Evolutionary conservation across 2,797 vertebrate genomes (phyloP).

Genomic region (Muscicapa comitata): DNA sequence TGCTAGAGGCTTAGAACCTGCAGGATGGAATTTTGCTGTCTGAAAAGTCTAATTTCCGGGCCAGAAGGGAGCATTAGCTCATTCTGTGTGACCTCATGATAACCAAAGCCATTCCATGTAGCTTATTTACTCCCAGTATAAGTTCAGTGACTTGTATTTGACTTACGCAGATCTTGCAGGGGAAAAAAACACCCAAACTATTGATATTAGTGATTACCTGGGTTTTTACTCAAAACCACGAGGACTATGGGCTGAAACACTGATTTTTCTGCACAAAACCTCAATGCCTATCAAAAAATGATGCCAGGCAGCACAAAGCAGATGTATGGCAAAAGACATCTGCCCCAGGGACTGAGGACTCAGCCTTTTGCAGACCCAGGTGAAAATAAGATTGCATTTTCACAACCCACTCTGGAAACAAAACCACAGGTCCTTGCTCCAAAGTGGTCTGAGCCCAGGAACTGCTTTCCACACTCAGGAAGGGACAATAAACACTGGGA

Average conservation of each 20-base stretch:
- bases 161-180: background rate
- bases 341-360: fast-evolving
- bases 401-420: background rate
- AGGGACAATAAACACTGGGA: background rate
- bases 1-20: background rate
- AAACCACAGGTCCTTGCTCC: background rate
- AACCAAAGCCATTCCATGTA: background rate
- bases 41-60: background rate
- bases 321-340: background rate
- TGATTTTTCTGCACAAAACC: background rate
- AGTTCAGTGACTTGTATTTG: background rate
- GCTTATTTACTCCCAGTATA: background rate
- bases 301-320: fast-evolving
- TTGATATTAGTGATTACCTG: background rate
- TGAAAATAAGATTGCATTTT: background rate
- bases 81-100: constrained; percentile 34
- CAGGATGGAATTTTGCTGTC: background rate
- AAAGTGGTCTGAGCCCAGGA: background rate
- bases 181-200: background rate
- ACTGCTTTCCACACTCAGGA: background rate
- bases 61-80: constrained; percentile 52
- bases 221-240: background rate
- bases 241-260: background rate
- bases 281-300: fast-evolving
- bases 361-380: background rate